These are phyloP conservation scores for Harlomillsia oculata DNA, from an alignment of 1,140 invertebrate genomes.

Conservation along the genomic window DNA sequence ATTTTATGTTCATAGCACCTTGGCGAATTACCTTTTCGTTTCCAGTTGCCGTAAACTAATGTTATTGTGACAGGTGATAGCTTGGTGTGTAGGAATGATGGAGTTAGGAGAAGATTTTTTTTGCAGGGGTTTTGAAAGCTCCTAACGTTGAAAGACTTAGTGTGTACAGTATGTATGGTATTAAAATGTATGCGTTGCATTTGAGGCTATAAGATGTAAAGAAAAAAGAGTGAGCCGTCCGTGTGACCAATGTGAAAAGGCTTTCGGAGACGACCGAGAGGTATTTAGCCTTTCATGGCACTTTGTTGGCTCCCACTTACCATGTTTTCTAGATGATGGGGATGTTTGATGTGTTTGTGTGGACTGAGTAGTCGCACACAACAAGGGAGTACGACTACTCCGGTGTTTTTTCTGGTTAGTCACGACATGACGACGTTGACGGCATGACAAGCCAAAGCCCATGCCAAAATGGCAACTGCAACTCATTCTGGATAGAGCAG, in stretches of 20 bases:
- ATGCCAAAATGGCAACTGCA: neutral
- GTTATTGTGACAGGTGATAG: too few species aligned
- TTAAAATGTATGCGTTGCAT: neutral
- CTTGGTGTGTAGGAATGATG: too few species aligned
- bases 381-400: neutral
- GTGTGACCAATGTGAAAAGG: neutral
- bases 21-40: too few species aligned
- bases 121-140: too few species aligned
- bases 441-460: too few species aligned
- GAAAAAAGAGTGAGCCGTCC: too few species aligned
- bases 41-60: too few species aligned
- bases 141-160: too few species aligned
- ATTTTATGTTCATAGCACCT: too few species aligned
- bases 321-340: neutral
- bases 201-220: neutral
- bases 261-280: conserved; percentile 4
- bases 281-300: conserved; percentile 16
- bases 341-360: neutral
- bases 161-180: too few species aligned
- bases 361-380: neutral
- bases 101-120: too few species aligned
- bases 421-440: conserved; percentile 11
- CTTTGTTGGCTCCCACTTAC: neutral
- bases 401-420: conserved; percentile 2
- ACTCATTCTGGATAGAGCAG: too few species aligned